Evolutionary conservation across 2,797 vertebrate species (phyloP).

Genomic region (Esox masquinongy): DNA sequence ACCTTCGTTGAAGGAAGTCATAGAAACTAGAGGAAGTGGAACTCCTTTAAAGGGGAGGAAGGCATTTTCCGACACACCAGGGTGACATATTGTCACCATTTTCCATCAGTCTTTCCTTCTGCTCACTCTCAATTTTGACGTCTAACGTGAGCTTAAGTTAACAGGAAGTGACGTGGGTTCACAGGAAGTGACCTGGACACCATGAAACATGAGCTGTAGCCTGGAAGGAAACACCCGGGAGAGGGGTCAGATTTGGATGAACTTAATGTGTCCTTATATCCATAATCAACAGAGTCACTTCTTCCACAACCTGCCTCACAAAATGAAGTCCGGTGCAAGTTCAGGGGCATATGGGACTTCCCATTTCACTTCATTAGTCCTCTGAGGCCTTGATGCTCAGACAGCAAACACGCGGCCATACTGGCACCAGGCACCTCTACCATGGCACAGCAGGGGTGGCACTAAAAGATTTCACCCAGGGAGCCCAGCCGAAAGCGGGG

Average conservation of each 20-base stretch:
- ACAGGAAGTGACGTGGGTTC: not conserved
- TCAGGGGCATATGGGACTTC: not conserved
- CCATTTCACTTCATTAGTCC: not conserved
- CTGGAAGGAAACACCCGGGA: not conserved
- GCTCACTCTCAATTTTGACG: not conserved
- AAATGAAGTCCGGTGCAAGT: not conserved
- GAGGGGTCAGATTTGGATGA: not conserved
- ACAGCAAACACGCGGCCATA: not conserved
- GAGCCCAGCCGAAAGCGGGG: not conserved
- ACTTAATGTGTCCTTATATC: too few relatives aligned
- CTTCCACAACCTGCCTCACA: not conserved
- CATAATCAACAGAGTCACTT: not conserved
- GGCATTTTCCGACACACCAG: not conserved
- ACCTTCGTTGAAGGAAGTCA: not conserved
- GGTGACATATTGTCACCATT: not conserved
- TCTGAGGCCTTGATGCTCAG: not conserved
- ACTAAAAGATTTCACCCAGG: not conserved
- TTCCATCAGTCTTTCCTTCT: not conserved
- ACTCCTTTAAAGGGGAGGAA: constrained; percentile 4
- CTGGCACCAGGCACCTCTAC: not conserved
- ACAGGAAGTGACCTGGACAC: constrained; percentile 27
- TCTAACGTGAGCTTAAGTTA: not conserved
- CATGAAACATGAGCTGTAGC: not conserved
- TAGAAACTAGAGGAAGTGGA: not conserved
- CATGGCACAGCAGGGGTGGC: not conserved